Base-by-base conservation (phyloP, 2,113 vertebrate species). In the Penelope pileata region DNA sequence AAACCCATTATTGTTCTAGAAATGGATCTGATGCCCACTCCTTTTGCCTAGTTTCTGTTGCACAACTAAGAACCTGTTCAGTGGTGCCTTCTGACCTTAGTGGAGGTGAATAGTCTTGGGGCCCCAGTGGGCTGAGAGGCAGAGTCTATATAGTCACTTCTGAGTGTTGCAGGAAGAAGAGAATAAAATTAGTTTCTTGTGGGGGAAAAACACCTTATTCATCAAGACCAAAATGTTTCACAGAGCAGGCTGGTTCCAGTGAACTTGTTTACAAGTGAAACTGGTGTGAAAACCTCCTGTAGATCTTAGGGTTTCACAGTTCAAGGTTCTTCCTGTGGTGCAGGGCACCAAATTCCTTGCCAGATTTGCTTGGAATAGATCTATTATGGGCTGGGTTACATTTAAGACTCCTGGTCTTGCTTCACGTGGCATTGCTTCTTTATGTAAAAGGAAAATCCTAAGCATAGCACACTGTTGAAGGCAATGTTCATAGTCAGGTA, bases 1-100 rank as follows among this genome's bases (percentile, higher is more conserved):
- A 67, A 91, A 76, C 21, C 63, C 34, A 19, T 84, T 82, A 63
- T 0, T 58, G 70, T 76, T 42, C 66, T 68, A 79, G 70, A 79
- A 93, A 69, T 50, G 60, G 32, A 69, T 86, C 68, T 83, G 83
- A 77, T 68, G 80, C 63, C 40, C 80, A 29, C 47, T 86, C 23
- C 47, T 83, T 86, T 81, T 75, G 9, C 86, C 43, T 84, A 12
- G 17, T 54, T 88, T 69, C 50, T 91, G 38, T 59, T 83, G 42
- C 9, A 50, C 7, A 50, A 64, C 17, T 16, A 67, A 70, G 17
- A 90, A 53, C n/a, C 26, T 79, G n/a, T 54, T 83, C 59, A 47
- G 58, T 29, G 70, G 21, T 69, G 51, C 29, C 10, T 74, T 59
- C 43, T 47, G 68, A 77, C 77, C 53, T 30, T 0, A 0, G 14